Base-by-base conservation (phyloP, 2,888 invertebrate species). In the Corbicula japonica region DNA sequence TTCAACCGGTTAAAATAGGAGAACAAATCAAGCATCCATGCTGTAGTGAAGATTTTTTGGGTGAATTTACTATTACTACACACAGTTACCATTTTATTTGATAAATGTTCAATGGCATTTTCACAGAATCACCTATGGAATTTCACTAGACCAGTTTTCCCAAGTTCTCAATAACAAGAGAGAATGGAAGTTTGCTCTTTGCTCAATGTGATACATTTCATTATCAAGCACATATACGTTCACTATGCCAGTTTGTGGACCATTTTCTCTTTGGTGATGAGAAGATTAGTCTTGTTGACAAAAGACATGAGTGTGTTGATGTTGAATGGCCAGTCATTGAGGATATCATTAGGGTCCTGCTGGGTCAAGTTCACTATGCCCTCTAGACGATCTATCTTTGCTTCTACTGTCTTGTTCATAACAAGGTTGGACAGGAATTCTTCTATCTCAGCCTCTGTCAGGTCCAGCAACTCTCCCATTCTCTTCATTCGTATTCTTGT, bases 191-290 rank as follows among this genome's bases (percentile, higher is more conserved):
- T n/a, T n/a, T n/a, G n/a, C n/a, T n/a, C n/a, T n/a, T n/a, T n/a
- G n/a, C n/a, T n/a, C n/a, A n/a, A n/a, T n/a, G n/a, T n/a, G n/a
- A n/a, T n/a, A n/a, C n/a, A n/a, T n/a, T n/a, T n/a, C n/a, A n/a
- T n/a, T n/a, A n/a, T n/a, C n/a, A n/a, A n/a, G n/a, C n/a, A n/a
- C n/a, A n/a, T n/a, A n/a, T n/a, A n/a, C n/a, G n/a, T n/a, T n/a
- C n/a, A 54, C 60, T 66, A 80, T 15, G 72, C 80, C 34, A 93
- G 75, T 69, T 92, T 90, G 79, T 95, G 95, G 5, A 95, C 94
- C 96, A 96, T 96, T 94, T 99, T 98, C 93, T 99, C 99, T 92
- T 99, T 99, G 94, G 99, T 99, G 92, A 99, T 99, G 77, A 99
- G 95, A 94, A 99, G 99, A 56, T 98, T 98, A 0, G 98, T 98